Conservation (phyloP, 1,140 invertebrate species). For the Leptinotarsa lineolata region DNA sequence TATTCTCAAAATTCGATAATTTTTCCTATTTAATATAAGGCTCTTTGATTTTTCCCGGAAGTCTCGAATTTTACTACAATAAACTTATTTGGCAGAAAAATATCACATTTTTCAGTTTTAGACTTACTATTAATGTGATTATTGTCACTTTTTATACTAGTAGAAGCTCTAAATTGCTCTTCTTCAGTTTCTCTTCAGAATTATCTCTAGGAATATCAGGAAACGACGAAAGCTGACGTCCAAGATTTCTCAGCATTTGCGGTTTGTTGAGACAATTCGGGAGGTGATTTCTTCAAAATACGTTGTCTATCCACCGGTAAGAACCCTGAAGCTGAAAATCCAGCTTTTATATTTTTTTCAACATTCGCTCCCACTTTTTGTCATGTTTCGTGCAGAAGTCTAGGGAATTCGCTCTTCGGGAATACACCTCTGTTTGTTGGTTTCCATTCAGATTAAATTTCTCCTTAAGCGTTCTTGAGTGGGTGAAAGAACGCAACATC, state of each 20-base stretch:
- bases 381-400: not conserved
- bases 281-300: too few species aligned
- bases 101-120: too few species aligned
- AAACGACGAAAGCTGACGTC: too few species aligned
- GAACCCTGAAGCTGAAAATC: conserved; percentile 4
- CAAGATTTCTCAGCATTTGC: too few species aligned
- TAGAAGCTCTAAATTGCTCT: too few species aligned
- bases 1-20: not conserved
- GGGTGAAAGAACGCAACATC: conserved; percentile 3
- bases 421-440: not conserved
- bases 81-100: not conserved
- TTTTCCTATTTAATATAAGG: conserved; percentile 7
- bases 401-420: conserved; percentile 23
- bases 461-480: not conserved
- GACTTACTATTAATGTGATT: too few species aligned
- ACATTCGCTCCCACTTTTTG: conserved; percentile 9
- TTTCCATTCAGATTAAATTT: conserved; percentile 13
- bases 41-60: not conserved
- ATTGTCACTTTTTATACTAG: too few species aligned
- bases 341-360: conserved; percentile 19
- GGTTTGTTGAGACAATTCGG: too few species aligned
- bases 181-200: too few species aligned
- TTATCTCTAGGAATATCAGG: too few species aligned
- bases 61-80: not conserved
- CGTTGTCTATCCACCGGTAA: not conserved